Percentiles rank a stretch among this genome's conserved stretches.
Conservation (phyloP, 2,888 invertebrate species). For the Tigriopus californicus region DNA sequence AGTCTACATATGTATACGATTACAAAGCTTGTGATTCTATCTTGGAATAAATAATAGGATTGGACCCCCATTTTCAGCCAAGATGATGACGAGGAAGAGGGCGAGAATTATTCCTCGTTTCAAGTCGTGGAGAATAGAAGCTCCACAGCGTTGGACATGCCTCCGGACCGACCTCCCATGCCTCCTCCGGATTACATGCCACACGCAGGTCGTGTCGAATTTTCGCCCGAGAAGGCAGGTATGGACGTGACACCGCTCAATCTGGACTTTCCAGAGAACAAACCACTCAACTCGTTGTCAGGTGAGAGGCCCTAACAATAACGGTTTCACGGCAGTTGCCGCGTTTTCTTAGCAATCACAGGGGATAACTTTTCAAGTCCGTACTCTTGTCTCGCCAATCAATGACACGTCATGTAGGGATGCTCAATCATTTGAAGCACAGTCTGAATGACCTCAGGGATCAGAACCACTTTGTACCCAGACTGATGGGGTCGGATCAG, state of each 20-base stretch:
- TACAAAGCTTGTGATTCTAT: no score
- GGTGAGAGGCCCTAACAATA: background rate
- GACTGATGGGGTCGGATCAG: no score
- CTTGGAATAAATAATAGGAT: no score
- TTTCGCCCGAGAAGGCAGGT: conserved; percentile 67
- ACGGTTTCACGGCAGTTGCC: no score
- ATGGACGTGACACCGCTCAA: conserved; percentile 70
- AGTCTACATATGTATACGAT: no score
- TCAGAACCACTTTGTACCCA: no score
- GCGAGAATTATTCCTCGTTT: conserved; percentile 24
- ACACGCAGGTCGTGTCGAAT: conserved; percentile 37
- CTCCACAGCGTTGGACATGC: no score
- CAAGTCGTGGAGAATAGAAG: no score
- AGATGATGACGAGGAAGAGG: background rate
- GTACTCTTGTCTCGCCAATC: background rate
- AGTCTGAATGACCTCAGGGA: conserved; percentile 62
- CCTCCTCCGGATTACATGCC: no score
- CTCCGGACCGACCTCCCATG: no score
- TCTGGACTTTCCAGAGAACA: conserved; percentile 44
- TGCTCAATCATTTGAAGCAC: conserved; percentile 70
- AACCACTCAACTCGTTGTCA: background rate
- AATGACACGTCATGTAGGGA: conserved; percentile 46
- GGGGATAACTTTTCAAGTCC: background rate
- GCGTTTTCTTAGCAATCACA: no score
- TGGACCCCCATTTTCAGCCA: background rate